Conservation (phyloP, 2,888 invertebrate species). For the Tetrapedia diversipes region DNA sequence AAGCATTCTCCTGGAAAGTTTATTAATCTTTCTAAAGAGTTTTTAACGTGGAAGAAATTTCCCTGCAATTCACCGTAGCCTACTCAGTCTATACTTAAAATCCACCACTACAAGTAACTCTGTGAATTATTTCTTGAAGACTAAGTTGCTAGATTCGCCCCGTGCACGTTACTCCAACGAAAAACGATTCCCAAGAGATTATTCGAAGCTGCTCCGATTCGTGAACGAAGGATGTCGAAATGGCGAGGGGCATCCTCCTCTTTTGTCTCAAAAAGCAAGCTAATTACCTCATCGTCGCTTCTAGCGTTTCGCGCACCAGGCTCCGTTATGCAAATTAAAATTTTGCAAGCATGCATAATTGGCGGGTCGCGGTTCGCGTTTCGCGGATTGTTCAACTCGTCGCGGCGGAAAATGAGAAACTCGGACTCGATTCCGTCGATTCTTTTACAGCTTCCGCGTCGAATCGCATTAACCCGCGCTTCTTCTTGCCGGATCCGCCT, state of each 20-base stretch:
- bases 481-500: conserved; percentile 19
- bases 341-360: conserved; percentile 46
- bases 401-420: conserved; percentile 25
- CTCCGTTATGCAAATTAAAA: conserved; percentile 45
- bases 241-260: background rate
- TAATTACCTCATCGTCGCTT: conserved; percentile 36
- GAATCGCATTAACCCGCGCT: conserved; percentile 19
- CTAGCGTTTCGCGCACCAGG: conserved; percentile 16
- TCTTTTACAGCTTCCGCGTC: conserved; percentile 29
- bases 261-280: conserved; percentile 1
- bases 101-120: too few species aligned
- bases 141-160: too few species aligned
- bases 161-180: too few species aligned
- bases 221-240: conserved; percentile 23
- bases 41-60: too few species aligned
- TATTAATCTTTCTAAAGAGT: too few species aligned
- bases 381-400: conserved; percentile 19
- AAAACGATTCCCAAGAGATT: background rate
- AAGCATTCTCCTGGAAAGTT: too few species aligned
- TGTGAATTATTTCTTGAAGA: too few species aligned
- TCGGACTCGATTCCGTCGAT: background rate
- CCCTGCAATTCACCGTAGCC: too few species aligned
- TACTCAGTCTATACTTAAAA: too few species aligned
- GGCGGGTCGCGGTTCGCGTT: conserved; percentile 8
- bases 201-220: conserved; percentile 22